These are phyloP conservation scores for Saguinus midas DNA, from an alignment of 2,113 vertebrate genomes.

Conservation along the genomic window DNA sequence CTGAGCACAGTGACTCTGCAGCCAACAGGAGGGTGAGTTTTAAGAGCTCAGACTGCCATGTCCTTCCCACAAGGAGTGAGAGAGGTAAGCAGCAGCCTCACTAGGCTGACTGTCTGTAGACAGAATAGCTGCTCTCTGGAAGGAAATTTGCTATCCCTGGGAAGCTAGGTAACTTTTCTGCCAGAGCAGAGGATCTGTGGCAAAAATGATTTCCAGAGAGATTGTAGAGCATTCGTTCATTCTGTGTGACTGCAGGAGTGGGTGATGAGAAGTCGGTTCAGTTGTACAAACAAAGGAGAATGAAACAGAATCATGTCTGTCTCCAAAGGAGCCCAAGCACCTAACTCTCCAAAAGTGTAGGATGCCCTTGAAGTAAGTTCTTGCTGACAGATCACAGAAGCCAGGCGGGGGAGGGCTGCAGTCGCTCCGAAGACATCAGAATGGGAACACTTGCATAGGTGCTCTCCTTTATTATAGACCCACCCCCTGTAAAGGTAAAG, in stretches of 20 bases:
- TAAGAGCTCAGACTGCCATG: neutral
- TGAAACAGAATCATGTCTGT: neutral
- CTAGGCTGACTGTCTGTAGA: neutral
- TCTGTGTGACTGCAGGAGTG: neutral
- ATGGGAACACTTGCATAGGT: conserved; percentile 18
- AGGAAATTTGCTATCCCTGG: neutral
- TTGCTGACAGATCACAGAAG: conserved; percentile 49
- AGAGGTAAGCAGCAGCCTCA: neutral
- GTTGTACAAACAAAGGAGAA: neutral
- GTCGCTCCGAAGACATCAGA: neutral
- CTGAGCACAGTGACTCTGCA: neutral
- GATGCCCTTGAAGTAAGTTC: conserved; percentile 71
- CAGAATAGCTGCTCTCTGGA: neutral
- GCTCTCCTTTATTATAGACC: conserved; percentile 62
- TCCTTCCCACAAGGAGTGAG: neutral
- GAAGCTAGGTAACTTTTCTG: neutral
- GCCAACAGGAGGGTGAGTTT: neutral
- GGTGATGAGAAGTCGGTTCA: neutral
- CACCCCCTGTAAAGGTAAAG: conserved; percentile 69
- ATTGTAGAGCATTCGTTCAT: neutral
- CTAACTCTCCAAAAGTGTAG: neutral
- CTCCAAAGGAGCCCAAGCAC: neutral
- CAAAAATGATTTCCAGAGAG: neutral
- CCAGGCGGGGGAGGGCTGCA: neutral
- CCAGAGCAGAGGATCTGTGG: neutral